A percentile compares a stretch with the other conserved stretches of the same genome.
These are phyloP conservation scores for Phaedon cochleariae DNA, from an alignment of 2,888 invertebrate species.

Conservation along the genomic window DNA sequence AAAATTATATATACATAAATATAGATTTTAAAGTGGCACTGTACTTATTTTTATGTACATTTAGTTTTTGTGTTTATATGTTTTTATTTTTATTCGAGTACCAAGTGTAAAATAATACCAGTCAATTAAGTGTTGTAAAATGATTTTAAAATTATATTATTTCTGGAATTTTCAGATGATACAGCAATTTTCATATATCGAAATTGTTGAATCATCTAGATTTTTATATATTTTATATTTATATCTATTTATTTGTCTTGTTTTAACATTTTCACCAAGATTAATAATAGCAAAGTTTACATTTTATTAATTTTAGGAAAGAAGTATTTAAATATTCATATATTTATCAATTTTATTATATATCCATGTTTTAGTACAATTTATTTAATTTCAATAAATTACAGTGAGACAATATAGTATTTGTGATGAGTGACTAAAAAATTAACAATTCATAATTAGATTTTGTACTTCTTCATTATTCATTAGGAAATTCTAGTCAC, in stretches of 20 bases:
- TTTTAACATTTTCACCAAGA: conserved; percentile 49
- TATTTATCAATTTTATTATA: conserved; percentile 41
- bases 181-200: conserved; percentile 24
- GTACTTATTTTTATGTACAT: conserved; percentile 54
- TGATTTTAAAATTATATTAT: conserved; percentile 45
- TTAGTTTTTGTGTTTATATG: conserved; percentile 44
- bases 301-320: conserved; percentile 47
- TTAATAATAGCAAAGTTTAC: conserved; percentile 47
- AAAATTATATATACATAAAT: conserved; percentile 28
- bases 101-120: conserved; percentile 50
- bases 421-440: conserved; percentile 49
- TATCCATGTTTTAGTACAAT: conserved; percentile 50
- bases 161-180: conserved; percentile 27
- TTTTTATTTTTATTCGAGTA: conserved; percentile 42
- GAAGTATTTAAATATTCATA: conserved; percentile 47
- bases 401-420: conserved; percentile 54
- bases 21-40: conserved; percentile 49
- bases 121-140: conserved; percentile 53
- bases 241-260: conserved; percentile 50
- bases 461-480: conserved; percentile 45
- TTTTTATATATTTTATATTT: conserved; percentile 49
- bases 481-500: conserved; percentile 43
- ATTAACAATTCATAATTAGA: conserved; percentile 38
- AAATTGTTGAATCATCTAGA: conserved; percentile 29
- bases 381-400: conserved; percentile 42